These are phyloP conservation scores for Pyrrhia umbra DNA, from an alignment of 2,888 invertebrate species.

Conservation along the genomic window DNA sequence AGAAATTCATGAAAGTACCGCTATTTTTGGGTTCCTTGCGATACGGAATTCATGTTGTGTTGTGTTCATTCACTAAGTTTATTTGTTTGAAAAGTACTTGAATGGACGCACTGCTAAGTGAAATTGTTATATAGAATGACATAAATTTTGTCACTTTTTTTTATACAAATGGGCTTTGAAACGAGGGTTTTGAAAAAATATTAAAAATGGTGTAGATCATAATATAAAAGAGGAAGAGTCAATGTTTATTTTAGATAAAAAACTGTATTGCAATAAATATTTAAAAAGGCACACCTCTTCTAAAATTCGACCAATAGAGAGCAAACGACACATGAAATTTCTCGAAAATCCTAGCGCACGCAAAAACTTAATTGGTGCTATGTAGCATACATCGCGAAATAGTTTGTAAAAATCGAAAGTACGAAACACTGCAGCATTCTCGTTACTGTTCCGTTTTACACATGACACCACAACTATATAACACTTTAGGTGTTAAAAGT, in stretches of 20 bases:
- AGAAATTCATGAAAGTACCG: slow-evolving; percentile 17
- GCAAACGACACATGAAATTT: not conserved
- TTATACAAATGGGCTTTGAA: not conserved
- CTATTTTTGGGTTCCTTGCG: slow-evolving; percentile 20
- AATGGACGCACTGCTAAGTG: slow-evolving; percentile 10
- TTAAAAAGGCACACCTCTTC: not conserved
- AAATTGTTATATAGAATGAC: slow-evolving; percentile 25
- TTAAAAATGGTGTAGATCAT: no score
- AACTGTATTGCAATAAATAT: not conserved
- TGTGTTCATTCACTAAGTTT: slow-evolving; percentile 43
- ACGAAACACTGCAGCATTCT: slow-evolving; percentile 13
- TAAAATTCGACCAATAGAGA: not conserved
- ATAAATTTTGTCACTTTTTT: slow-evolving; percentile 1
- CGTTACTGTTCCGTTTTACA: not conserved
- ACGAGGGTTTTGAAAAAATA: not conserved
- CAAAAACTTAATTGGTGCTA: not conserved
- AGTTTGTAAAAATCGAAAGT: slow-evolving; percentile 17
- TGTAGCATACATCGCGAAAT: slow-evolving; percentile 1
- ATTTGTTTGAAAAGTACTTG: slow-evolving; percentile 33
- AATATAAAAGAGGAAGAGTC: not conserved
- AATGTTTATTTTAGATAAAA: not conserved
- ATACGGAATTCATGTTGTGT: slow-evolving; percentile 40
- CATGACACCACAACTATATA: not conserved
- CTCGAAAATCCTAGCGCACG: not conserved
- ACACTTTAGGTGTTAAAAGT: not conserved